Evolutionary conservation across 92 coral and sea anemone species (phyloP).

Genomic region (Palythoa grandis): DNA sequence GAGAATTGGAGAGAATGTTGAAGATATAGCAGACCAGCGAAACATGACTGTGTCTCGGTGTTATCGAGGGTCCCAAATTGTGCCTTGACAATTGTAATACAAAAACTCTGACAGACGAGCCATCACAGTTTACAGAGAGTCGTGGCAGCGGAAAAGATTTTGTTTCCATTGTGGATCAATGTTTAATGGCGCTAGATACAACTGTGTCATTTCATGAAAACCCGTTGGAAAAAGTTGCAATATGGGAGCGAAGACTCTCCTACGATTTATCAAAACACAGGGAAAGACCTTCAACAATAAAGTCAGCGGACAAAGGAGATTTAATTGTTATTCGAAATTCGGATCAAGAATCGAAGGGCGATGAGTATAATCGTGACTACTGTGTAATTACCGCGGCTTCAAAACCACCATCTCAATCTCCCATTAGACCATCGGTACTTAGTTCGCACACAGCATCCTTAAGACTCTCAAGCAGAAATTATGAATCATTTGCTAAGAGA

Average conservation of each 20-base stretch:
- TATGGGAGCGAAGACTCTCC: slow-evolving; percentile 85
- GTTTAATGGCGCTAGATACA: slow-evolving; percentile 91
- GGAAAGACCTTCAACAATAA: slow-evolving; percentile 52
- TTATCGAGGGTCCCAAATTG: slow-evolving; percentile 17
- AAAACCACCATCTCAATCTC: slow-evolving; percentile 64
- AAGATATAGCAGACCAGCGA: slow-evolving; percentile 8
- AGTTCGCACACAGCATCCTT: slow-evolving; percentile 38
- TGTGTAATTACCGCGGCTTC: slow-evolving; percentile 84
- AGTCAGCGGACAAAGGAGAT: slow-evolving; percentile 61
- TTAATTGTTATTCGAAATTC: slow-evolving; percentile 67
- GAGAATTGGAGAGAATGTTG: slow-evolving; percentile 9
- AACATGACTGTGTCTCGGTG: slow-evolving; percentile 24
- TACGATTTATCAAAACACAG: slow-evolving; percentile 75
- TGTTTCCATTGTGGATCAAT: slow-evolving; percentile 65
- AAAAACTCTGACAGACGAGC: slow-evolving; percentile 29
- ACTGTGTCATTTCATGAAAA: slow-evolving; percentile 83
- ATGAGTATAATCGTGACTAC: slow-evolving; percentile 70
- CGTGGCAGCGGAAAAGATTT: slow-evolving; percentile 41
- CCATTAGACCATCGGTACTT: slow-evolving; percentile 28
- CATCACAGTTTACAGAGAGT: slow-evolving; percentile 19
- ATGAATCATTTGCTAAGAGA: slow-evolving; percentile 72
- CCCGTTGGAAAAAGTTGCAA: slow-evolving; percentile 74
- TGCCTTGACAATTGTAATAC: slow-evolving; percentile 27
- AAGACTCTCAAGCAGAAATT: slow-evolving; percentile 65
- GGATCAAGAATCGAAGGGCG: slow-evolving; percentile 54